These are phyloP conservation scores for Andrena bicolor DNA, from an alignment of 2,888 invertebrate species.

Conservation along the genomic window DNA sequence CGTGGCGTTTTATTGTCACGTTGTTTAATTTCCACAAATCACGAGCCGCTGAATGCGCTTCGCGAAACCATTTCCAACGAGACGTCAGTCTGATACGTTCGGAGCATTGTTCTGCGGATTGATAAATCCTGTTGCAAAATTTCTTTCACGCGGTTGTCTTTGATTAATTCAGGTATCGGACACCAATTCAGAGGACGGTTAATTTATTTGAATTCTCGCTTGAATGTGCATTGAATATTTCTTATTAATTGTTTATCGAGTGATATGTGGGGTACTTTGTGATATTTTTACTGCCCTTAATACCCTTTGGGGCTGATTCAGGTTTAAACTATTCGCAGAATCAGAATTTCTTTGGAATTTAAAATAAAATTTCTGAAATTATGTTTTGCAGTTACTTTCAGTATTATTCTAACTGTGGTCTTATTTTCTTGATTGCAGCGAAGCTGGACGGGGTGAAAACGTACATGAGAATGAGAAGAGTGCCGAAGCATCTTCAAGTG, in stretches of 20 bases:
- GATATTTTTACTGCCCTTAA: too few relatives aligned
- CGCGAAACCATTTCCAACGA: neutral
- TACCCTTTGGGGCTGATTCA: too few relatives aligned
- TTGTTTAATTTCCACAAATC: slow-evolving; percentile 40
- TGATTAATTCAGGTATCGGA: slow-evolving; percentile 20
- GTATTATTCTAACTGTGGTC: neutral
- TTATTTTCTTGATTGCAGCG: slow-evolving; percentile 88
- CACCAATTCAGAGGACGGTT: too few relatives aligned
- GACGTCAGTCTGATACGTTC: neutral
- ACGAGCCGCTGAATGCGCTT: neutral
- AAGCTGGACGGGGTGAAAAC: slow-evolving; percentile 99
- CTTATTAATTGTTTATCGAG: too few relatives aligned
- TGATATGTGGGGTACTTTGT: too few relatives aligned
- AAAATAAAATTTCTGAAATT: too few relatives aligned
- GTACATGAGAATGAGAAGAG: slow-evolving; percentile 98
- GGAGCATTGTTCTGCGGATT: neutral
- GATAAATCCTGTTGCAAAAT: neutral
- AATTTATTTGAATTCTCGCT: too few relatives aligned
- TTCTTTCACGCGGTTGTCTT: too few relatives aligned
- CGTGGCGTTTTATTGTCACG: neutral
- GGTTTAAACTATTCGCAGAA: too few relatives aligned
- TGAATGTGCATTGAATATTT: too few relatives aligned
- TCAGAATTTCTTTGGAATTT: neutral
- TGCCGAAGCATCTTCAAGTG: slow-evolving; percentile 97
- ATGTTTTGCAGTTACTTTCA: neutral